Evolutionary conservation across 2,888 invertebrate genomes (phyloP).

Genomic region (Galerucella nymphaeae): DNA sequence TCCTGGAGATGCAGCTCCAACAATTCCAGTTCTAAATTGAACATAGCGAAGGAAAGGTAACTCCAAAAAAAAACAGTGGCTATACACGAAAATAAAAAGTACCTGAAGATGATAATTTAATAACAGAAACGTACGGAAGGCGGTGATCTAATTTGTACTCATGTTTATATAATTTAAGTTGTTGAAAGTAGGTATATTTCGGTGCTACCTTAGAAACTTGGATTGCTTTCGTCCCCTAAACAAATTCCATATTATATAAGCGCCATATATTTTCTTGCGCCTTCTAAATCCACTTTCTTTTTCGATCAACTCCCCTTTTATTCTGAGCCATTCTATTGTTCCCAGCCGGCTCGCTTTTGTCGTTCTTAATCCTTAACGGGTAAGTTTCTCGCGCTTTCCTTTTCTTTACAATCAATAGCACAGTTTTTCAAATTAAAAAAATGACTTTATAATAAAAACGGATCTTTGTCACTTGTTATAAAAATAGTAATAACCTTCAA

Average conservation of each 20-base stretch:
- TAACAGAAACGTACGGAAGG: too few species aligned
- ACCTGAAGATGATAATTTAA: too few species aligned
- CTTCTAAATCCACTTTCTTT: conserved; percentile 57
- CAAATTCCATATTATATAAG: conserved; percentile 55
- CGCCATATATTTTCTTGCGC: conserved; percentile 51
- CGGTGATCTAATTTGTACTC: too few species aligned
- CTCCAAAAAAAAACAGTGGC: not conserved
- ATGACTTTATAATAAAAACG: not conserved
- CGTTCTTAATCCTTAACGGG: conserved; percentile 47
- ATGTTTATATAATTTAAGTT: too few species aligned
- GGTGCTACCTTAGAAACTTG: not conserved
- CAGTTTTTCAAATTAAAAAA: not conserved
- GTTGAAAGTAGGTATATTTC: not conserved
- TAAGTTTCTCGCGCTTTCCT: conserved; percentile 23
- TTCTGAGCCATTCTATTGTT: conserved; percentile 49
- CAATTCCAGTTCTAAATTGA: not conserved
- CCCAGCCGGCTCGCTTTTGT: conserved; percentile 45
- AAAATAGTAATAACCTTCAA: not conserved
- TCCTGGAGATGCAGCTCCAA: conserved; percentile 46
- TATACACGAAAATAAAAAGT: too few species aligned
- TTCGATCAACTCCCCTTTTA: conserved; percentile 56
- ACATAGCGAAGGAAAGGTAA: not conserved
- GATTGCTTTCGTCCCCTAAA: conserved; percentile 18
- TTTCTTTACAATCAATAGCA: not conserved
- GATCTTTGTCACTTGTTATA: not conserved